phyloP scores from a whole-genome alignment of 2,888 invertebrate species.

The Mystacides longicornis region DNA sequence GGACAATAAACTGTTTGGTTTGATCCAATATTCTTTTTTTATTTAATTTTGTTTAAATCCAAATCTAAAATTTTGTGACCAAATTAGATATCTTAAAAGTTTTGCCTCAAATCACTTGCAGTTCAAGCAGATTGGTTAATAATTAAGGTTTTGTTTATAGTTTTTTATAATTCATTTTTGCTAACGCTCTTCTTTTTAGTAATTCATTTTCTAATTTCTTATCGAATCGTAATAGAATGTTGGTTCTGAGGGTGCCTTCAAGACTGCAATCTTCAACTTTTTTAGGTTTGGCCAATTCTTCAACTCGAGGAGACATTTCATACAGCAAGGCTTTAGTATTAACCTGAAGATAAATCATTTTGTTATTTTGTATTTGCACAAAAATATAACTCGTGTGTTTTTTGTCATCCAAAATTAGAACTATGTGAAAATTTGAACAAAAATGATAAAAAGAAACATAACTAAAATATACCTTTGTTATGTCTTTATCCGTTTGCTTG shows the following conservation, averaged over 20 bases:
- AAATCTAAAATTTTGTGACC: too few relatives aligned
- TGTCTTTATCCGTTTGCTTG: background rate
- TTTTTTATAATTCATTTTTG: background rate
- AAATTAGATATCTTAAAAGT: too few relatives aligned
- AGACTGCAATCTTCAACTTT: slow-evolving; percentile 9
- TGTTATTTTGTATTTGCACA: too few relatives aligned
- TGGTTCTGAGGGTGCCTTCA: background rate
- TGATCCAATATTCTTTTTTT: too few relatives aligned
- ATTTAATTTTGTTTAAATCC: too few relatives aligned
- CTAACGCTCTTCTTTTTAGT: background rate
- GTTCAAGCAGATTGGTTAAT: too few relatives aligned
- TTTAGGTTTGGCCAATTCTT: slow-evolving; percentile 35
- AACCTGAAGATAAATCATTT: background rate
- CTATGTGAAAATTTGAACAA: too few relatives aligned
- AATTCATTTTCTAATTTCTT: background rate
- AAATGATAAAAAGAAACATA: too few relatives aligned
- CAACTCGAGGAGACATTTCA: slow-evolving; percentile 34
- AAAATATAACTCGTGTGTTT: too few relatives aligned
- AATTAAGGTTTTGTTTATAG: background rate
- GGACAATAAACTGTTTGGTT: too few relatives aligned
- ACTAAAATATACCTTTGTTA: background rate
- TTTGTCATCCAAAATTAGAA: too few relatives aligned
- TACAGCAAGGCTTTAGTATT: slow-evolving; percentile 35
- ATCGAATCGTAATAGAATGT: slow-evolving; percentile 5
- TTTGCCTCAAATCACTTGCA: too few relatives aligned